These are phyloP conservation scores for Neoseiulus cucumeris DNA, from an alignment of 1,140 invertebrate species.

Conservation along the genomic window DNA sequence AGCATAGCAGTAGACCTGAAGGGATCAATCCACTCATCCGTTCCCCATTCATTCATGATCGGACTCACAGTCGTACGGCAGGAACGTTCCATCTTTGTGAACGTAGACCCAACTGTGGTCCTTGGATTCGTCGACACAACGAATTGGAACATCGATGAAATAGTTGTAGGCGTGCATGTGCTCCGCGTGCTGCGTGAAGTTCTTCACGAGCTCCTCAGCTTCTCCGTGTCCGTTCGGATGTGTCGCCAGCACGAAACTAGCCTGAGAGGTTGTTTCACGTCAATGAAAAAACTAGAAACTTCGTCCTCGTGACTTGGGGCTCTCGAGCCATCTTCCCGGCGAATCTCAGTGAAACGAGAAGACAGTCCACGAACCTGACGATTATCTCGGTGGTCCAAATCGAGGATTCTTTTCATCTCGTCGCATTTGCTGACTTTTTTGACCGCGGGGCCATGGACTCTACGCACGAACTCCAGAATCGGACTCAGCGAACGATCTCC, in stretches of 20 bases:
- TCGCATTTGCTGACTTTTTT: slow-evolving; percentile 8
- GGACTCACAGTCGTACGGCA: slow-evolving; percentile 43
- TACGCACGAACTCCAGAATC: slow-evolving; percentile 73
- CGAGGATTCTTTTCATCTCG: not conserved
- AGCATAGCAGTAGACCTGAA: not conserved
- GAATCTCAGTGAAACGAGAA: too few species aligned
- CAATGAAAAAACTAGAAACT: too few species aligned
- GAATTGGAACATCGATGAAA: not conserved
- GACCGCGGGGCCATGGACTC: slow-evolving; percentile 45
- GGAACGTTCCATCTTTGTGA: slow-evolving; percentile 51
- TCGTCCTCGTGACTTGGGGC: too few species aligned
- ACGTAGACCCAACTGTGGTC: slow-evolving; percentile 52
- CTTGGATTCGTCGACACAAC: slow-evolving; percentile 21
- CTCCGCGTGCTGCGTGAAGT: not conserved
- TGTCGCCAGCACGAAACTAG: not conserved
- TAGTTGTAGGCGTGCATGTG: slow-evolving; percentile 2
- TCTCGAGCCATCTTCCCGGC: too few species aligned
- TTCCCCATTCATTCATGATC: not conserved
- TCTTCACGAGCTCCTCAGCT: not conserved
- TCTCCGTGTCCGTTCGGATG: not conserved
- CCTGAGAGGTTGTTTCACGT: not conserved
- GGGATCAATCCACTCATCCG: not conserved
- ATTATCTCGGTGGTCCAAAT: not conserved
- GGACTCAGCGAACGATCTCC: slow-evolving; percentile 78
- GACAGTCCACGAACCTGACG: too few species aligned